Evolutionary conservation across 2,888 invertebrate species (phyloP).

Genomic region (Drosophila bunnanda): DNA sequence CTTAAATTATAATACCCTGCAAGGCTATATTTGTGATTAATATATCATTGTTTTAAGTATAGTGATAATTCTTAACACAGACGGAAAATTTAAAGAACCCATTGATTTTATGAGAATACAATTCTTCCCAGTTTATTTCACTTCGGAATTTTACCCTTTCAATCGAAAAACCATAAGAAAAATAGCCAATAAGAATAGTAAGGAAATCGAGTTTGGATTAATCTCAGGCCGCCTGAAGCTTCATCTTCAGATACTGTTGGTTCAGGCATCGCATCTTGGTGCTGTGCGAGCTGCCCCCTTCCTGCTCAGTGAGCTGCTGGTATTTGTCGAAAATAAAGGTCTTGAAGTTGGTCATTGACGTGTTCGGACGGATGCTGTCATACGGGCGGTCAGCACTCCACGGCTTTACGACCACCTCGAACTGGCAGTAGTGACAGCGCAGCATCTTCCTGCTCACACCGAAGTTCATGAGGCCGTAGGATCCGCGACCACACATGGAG

Average conservation of each 20-base stretch:
- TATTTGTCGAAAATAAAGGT: slow-evolving; percentile 50
- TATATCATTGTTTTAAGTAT: no score
- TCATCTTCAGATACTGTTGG: slow-evolving; percentile 26
- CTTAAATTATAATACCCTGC: no score
- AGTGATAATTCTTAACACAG: no score
- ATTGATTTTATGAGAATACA: no score
- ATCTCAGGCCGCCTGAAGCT: neutral
- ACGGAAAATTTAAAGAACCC: no score
- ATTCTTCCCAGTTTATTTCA: slow-evolving; percentile 10
- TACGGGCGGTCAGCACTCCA: slow-evolving; percentile 23
- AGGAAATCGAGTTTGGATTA: slow-evolving; percentile 2
- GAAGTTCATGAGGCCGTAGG: slow-evolving; percentile 53
- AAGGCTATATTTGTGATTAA: no score
- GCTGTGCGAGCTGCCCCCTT: slow-evolving; percentile 28
- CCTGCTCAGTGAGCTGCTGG: slow-evolving; percentile 15
- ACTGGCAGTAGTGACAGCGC: slow-evolving; percentile 67
- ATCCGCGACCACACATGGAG: slow-evolving; percentile 49
- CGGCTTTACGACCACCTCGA: slow-evolving; percentile 60
- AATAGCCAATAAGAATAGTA: neutral
- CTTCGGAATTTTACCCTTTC: neutral
- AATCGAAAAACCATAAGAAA: neutral
- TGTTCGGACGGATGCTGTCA: slow-evolving; percentile 43
- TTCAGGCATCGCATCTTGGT: slow-evolving; percentile 56
- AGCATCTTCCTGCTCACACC: slow-evolving; percentile 25
- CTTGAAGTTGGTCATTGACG: slow-evolving; percentile 54